Evolutionary conservation across 2,888 invertebrate species (phyloP).

Genomic region (Drosophila testacea): DNA sequence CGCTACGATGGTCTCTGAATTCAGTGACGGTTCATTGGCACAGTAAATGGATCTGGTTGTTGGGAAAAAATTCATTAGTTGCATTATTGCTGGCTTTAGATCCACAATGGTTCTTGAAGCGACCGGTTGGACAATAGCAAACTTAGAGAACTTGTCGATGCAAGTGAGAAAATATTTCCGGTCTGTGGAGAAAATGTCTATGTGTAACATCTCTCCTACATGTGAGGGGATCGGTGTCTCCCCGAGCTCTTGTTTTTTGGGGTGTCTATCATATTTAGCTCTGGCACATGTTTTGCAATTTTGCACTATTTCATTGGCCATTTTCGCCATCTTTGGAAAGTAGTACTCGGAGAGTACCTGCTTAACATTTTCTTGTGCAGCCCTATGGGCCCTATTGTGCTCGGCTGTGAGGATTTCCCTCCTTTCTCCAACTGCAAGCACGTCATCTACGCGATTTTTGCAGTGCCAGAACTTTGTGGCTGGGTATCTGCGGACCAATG

Average conservation of each 20-base stretch:
- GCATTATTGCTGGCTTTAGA: constrained; percentile 9
- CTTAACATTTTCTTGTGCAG: constrained; percentile 21
- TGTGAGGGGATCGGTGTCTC: constrained; percentile 18
- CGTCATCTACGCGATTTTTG: constrained; percentile 9
- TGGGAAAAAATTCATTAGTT: constrained; percentile 22
- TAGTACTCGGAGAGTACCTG: constrained; percentile 21
- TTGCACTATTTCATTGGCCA: constrained; percentile 14
- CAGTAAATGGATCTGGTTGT: constrained; percentile 23
- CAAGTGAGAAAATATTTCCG: too few species aligned
- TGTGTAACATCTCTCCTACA: constrained; percentile 21
- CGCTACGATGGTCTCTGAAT: constrained; percentile 19
- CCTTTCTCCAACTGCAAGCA: constrained; percentile 11
- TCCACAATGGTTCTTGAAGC: constrained; percentile 13
- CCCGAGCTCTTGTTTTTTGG: constrained; percentile 7
- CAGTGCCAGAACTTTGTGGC: constrained; percentile 16
- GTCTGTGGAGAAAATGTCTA: background rate
- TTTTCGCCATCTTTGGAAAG: constrained; percentile 19
- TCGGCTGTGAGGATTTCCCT: constrained; percentile 8
- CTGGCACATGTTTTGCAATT: background rate
- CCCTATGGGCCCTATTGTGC: constrained; percentile 19
- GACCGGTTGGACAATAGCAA: constrained; percentile 5
- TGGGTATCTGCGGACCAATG: constrained; percentile 15
- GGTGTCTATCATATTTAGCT: background rate
- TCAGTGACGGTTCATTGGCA: constrained; percentile 26
- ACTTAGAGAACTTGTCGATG: constrained; percentile 9